A percentile compares a stretch with the other conserved stretches of the same genome.
Evolutionary conservation across 1,140 invertebrate species (phyloP).

Genomic region (Bombus huntii): DNA sequence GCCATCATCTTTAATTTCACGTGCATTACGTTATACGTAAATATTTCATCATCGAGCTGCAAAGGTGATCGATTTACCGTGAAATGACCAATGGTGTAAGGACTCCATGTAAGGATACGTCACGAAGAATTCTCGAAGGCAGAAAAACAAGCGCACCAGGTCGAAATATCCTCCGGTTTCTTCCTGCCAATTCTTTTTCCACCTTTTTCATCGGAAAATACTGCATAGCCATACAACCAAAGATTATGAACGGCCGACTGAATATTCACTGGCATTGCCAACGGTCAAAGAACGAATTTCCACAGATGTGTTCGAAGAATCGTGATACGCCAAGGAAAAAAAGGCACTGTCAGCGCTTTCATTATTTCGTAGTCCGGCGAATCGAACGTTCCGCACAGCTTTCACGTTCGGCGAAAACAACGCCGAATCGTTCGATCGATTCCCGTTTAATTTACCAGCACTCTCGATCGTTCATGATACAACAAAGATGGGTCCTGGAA

Average conservation of each 20-base stretch:
- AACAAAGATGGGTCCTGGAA: too few relatives aligned
- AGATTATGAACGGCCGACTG: neutral
- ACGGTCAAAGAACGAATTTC: neutral
- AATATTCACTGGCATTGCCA: conserved; percentile 17
- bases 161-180: neutral
- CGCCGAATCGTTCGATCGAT: neutral
- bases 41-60: too few relatives aligned
- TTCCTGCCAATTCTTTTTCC: too few relatives aligned
- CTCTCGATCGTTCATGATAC: neutral
- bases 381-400: neutral
- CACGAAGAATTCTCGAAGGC: neutral
- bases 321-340: neutral
- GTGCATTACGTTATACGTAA: too few relatives aligned
- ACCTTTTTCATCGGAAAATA: neutral
- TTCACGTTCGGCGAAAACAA: neutral
- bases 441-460: neutral
- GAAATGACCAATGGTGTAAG: too few relatives aligned
- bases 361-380: neutral
- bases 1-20: too few relatives aligned
- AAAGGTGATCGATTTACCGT: too few relatives aligned
- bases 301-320: neutral
- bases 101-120: too few relatives aligned
- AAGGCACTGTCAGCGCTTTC: neutral
- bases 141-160: neutral
- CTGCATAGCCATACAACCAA: neutral